phyloP scores from a whole-genome alignment of 2,797 vertebrate species.

The Mormyrus proboscirostris region DNA sequence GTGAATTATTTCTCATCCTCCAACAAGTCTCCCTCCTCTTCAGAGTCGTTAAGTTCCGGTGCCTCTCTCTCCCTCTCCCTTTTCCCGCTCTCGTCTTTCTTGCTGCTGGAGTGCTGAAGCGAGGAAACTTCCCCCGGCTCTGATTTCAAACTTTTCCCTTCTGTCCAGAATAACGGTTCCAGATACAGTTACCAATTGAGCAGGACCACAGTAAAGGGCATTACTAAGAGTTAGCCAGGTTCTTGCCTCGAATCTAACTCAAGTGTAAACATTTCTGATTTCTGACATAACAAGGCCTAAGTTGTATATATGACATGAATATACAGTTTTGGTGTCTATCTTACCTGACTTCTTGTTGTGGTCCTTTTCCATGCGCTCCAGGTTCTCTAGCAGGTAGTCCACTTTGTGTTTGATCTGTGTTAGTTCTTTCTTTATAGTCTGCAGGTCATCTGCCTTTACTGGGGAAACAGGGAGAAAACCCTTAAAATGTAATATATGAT shows the following conservation, averaged over 20 bases:
- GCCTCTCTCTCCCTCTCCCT: slow-evolving; percentile 65
- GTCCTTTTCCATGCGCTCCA: slow-evolving; percentile 79
- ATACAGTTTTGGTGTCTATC: not conserved
- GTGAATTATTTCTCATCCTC: too few relatives aligned
- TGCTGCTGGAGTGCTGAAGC: slow-evolving; percentile 58
- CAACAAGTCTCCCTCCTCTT: slow-evolving; percentile 73
- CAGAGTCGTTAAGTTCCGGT: slow-evolving; percentile 74
- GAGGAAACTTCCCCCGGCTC: slow-evolving; percentile 71
- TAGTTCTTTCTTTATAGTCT: slow-evolving; percentile 78
- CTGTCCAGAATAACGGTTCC: slow-evolving; percentile 34
- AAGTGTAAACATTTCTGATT: not conserved
- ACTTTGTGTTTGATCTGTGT: slow-evolving; percentile 84
- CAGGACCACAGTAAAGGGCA: not conserved
- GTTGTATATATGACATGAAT: slow-evolving; percentile 39
- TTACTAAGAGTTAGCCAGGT: not conserved
- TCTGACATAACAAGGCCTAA: not conserved
- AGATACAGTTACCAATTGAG: not conserved
- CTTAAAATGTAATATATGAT: not conserved
- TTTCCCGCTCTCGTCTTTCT: slow-evolving; percentile 70
- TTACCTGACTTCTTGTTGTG: slow-evolving; percentile 73
- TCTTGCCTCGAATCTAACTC: not conserved
- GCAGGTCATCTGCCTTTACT: slow-evolving; percentile 78
- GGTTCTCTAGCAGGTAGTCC: slow-evolving; percentile 76
- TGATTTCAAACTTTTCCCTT: slow-evolving; percentile 65
- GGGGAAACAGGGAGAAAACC: slow-evolving; percentile 8